These are phyloP conservation scores for Dasyurus viverrinus DNA, from an alignment of 2,113 vertebrate genomes.

Conservation along the genomic window DNA sequence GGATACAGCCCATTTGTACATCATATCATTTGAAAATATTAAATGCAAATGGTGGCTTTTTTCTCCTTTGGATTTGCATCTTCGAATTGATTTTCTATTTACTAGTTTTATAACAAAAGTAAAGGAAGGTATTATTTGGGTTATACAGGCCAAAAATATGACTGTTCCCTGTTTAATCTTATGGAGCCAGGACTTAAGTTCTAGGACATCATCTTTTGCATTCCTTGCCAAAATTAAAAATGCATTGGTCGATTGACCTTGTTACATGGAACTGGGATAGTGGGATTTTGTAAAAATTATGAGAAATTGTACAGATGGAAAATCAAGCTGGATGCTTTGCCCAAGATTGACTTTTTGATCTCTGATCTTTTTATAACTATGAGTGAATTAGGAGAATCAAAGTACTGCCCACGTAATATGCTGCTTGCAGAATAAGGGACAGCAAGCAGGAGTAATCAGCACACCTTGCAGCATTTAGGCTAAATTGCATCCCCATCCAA, in stretches of 20 bases:
- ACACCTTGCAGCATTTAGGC: background rate
- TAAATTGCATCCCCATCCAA: background rate
- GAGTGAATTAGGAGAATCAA: background rate
- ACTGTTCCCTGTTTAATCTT: background rate
- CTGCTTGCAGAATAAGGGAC: background rate
- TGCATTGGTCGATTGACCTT: background rate
- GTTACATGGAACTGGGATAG: background rate
- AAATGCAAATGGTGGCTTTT: constrained; percentile 26
- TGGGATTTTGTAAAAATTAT: constrained; percentile 21
- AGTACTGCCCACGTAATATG: background rate
- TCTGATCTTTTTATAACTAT: background rate
- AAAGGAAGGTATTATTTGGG: background rate
- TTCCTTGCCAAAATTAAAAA: background rate
- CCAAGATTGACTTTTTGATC: background rate
- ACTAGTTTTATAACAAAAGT: constrained; percentile 24
- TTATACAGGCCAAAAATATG: background rate
- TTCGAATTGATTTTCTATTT: constrained; percentile 31
- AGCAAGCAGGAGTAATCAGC: background rate
- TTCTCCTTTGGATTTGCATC: background rate
- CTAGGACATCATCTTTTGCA: background rate
- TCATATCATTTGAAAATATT: constrained; percentile 48
- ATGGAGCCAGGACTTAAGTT: background rate
- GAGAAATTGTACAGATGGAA: constrained; percentile 31
- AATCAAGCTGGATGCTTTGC: constrained; percentile 4
- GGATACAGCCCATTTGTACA: background rate